Evolutionary conservation across 2,888 invertebrate species (phyloP), one percentile per base, ranked within the genome.

Genomic region (Spodoptera picta): DNA sequence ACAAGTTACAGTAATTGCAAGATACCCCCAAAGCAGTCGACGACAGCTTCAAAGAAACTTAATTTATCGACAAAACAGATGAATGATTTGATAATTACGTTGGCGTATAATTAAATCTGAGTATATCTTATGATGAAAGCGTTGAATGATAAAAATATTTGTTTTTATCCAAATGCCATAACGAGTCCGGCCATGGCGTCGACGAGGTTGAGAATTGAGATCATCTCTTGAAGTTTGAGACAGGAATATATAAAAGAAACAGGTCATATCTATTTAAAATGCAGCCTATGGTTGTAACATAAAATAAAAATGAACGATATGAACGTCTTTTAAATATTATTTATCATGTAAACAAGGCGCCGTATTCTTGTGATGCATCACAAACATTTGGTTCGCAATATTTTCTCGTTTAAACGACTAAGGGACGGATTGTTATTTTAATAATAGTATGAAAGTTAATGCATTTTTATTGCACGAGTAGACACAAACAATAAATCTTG

Each of bases 61-160:
- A 86, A 87, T 86, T 78, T 75, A 82, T 77, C 77, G 81, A 85
- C 86, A 9, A 83, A 83, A 81, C 82, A 86, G 86, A 83, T 75
- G 83, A 81, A 88, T 87, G 81, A 77, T 36, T 36, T 86, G 84
- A 89, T 87, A 75, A 79, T 69, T 79, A 61, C 59, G 73, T 74
- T 79, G 79, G 78, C 73, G 76, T 79, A 77, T 84, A 81, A 87
- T 87, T 84, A 82, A 75, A 75, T 60, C 68, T 45, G 23, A n/a
- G 31, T 67, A 53, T 57, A 49, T 66, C 19, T 44, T 45, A 50
- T 2, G 58, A 59, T 62, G 57, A 59, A 73, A 69, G 53, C 36
- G n/a, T 45, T 50, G 27, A 47, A 50, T 53, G 56, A 31, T 49
- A 50, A 50, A 56, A 14, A 60, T 56, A 64, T 72, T 46, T 51